Evolutionary conservation across 2,797 vertebrate genomes (phyloP), one percentile per base, ranked within the genome.

Genomic region (Acanthornis magna): DNA sequence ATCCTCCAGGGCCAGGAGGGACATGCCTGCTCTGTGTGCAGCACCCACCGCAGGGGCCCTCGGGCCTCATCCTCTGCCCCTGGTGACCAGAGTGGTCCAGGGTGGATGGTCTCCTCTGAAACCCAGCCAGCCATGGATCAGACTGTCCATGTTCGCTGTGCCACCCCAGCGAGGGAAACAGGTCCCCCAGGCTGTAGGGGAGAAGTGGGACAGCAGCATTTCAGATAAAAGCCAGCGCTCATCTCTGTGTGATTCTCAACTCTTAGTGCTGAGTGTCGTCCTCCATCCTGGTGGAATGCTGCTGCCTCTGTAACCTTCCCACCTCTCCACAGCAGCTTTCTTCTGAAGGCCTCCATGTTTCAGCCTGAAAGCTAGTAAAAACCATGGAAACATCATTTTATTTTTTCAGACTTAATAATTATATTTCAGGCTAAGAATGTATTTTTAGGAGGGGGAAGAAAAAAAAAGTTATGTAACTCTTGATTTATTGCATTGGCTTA

Each of bases 401-500:
- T 66, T 89, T 96, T 89, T 94, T 94, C 81, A 93, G 75, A 92
- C 85, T 96, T 94, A 95, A 90, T 95, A 93, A 93, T 91, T 79
- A 74, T 82, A 78, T 95, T 95, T 94, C 83, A 91, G 88, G 72
- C 84, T 79, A 79, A 85, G 81, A 45, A 90, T 90, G 45, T 96
- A 89, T 89, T 96, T 92, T 80, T 83, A 80, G 87, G 70, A 63
- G 43, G 34, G 27, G 45, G 10, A 51, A 67, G 42, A 60, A 87
- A 89, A 79, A 89, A 79, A 54, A 50, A 70, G 80, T 96, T 94
- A 86, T 2, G 1, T 89, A 95, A 94, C 90, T 75, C 70, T 60
- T 72, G 81, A 88, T 93, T 85, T 96, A 93, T 94, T 85, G 38
- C 79, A 40, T 15, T 85, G 85, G 55, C 85, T 93, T 95, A 81